Evolutionary conservation across 2,888 invertebrate genomes (phyloP).

Genomic region (Allacma fusca): DNA sequence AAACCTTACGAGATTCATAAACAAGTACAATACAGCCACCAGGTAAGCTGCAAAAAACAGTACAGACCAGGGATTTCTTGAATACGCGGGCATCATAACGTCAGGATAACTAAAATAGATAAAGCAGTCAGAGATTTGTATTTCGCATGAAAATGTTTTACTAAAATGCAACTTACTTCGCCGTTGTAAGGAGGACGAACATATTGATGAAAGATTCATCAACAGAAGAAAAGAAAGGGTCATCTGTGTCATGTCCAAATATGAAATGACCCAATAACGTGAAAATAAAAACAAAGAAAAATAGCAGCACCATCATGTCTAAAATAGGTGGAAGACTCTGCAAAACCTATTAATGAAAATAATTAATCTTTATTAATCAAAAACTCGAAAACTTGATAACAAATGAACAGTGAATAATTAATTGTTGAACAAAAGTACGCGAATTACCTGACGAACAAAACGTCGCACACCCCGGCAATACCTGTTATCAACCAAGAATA

Average conservation of each 20-base stretch:
- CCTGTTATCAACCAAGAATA: conserved; percentile 85
- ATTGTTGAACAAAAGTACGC: too few relatives aligned
- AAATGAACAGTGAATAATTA: conserved; percentile 28
- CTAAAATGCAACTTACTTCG: conserved; percentile 79
- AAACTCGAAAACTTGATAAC: too few relatives aligned
- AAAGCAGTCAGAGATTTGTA: too few relatives aligned
- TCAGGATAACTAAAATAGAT: conserved; percentile 87
- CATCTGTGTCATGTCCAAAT: conserved; percentile 76
- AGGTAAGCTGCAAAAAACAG: conserved; percentile 87
- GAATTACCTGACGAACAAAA: conserved; percentile 63
- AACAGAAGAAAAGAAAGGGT: conserved; percentile 80
- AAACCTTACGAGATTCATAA: conserved; percentile 82
- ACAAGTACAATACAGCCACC: conserved; percentile 82
- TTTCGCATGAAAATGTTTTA: too few relatives aligned
- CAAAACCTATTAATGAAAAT: conserved; percentile 72
- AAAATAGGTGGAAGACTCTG: conserved; percentile 86
- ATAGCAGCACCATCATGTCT: conserved; percentile 83
- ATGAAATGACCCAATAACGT: conserved; percentile 82
- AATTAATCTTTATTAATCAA: not conserved
- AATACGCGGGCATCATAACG: conserved; percentile 91
- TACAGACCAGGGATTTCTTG: conserved; percentile 81
- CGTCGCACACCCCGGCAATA: conserved; percentile 79
- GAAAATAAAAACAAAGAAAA: conserved; percentile 86
- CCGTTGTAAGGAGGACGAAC: conserved; percentile 88
- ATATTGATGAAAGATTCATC: conserved; percentile 86